phyloP scores from a whole-genome alignment of 2,888 invertebrate genomes.

The Myopa tessellatipennis region DNA sequence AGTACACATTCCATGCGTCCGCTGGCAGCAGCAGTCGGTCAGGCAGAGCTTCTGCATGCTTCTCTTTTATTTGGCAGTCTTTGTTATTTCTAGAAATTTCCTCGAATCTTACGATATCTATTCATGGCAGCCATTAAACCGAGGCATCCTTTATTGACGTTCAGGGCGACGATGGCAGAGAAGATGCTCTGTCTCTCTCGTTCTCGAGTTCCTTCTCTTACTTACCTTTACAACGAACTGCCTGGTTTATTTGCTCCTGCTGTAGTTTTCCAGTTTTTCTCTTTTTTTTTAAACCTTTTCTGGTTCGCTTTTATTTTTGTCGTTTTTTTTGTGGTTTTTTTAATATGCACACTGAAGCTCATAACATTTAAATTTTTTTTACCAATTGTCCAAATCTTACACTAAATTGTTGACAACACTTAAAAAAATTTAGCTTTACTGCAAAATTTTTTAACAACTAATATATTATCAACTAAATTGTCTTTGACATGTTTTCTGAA shows the following conservation, averaged over 20 bases:
- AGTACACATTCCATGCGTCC: background rate
- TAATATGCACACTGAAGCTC: slow-evolving; percentile 44
- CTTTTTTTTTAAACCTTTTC: slow-evolving; percentile 25
- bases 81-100: slow-evolving; percentile 9
- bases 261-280: slow-evolving; percentile 33
- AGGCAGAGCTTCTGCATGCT: no score
- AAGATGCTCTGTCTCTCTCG: background rate
- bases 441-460: slow-evolving; percentile 46
- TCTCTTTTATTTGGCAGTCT: no score
- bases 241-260: slow-evolving; percentile 23
- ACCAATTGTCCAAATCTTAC: slow-evolving; percentile 45
- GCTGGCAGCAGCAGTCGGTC: no score
- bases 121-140: slow-evolving; percentile 21
- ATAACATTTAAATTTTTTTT: slow-evolving; percentile 39
- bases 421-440: slow-evolving; percentile 44
- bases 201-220: background rate
- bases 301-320: slow-evolving; percentile 24
- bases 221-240: slow-evolving; percentile 15
- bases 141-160: slow-evolving; percentile 7
- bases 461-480: slow-evolving; percentile 39
- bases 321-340: slow-evolving; percentile 37
- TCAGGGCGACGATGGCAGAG: background rate
- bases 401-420: slow-evolving; percentile 45
- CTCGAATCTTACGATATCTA: slow-evolving; percentile 20
- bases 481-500: slow-evolving; percentile 44